Evolutionary conservation across 2,888 invertebrate species (phyloP).

Genomic region (Hybos culiciformis): DNA sequence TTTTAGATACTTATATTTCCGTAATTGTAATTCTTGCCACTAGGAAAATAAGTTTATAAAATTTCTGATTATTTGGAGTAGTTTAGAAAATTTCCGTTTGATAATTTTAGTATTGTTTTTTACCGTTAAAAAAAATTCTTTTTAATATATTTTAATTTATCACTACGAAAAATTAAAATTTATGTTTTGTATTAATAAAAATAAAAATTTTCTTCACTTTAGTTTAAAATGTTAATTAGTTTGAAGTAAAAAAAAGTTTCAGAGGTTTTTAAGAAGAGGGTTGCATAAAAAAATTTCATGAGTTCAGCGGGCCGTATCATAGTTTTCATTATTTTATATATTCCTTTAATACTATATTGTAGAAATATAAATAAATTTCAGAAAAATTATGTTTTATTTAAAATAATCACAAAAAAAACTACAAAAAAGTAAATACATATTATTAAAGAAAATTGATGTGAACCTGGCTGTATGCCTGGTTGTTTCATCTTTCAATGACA

Average conservation of each 20-base stretch:
- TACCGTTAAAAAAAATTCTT: too few relatives aligned
- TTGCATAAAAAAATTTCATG: background rate
- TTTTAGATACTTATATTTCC: too few relatives aligned
- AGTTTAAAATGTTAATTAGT: too few relatives aligned
- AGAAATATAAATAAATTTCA: background rate
- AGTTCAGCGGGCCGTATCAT: background rate
- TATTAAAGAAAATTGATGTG: background rate
- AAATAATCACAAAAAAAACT: background rate
- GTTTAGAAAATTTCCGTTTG: too few relatives aligned
- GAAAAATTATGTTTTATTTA: slow-evolving; percentile 1
- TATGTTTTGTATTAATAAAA: too few relatives aligned
- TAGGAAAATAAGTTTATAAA: too few relatives aligned
- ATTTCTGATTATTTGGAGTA: too few relatives aligned
- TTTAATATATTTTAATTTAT: too few relatives aligned
- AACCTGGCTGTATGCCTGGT: background rate
- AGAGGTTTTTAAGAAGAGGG: background rate
- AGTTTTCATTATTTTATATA: background rate
- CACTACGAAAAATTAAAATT: too few relatives aligned
- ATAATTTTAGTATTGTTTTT: too few relatives aligned
- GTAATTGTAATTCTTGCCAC: too few relatives aligned
- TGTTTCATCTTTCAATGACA: background rate
- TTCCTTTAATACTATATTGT: background rate
- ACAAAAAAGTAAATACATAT: background rate
- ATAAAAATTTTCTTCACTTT: too few relatives aligned
- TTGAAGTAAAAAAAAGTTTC: background rate